These are phyloP conservation scores for Cerceris rybyensis DNA, from an alignment of 2,888 invertebrate genomes.

Conservation along the genomic window DNA sequence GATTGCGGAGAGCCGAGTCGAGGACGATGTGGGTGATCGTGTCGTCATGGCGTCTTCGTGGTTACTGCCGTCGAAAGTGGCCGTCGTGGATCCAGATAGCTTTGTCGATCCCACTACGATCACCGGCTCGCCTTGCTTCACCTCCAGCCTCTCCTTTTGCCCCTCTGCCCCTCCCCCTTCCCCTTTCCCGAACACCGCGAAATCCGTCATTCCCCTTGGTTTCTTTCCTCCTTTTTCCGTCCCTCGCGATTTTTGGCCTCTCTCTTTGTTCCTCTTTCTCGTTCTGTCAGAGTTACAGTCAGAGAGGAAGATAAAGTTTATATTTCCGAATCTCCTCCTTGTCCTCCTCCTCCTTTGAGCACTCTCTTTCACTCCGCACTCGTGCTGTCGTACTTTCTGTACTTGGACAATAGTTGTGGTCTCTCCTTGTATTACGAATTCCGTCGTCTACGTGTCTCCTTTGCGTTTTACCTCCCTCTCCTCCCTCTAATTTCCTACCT, in stretches of 20 bases:
- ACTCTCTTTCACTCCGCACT: too few species aligned
- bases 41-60: slow-evolving; percentile 80
- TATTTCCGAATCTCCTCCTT: too few species aligned
- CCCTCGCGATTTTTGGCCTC: slow-evolving; percentile 9
- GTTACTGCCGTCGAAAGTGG: slow-evolving; percentile 79
- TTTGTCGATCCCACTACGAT: slow-evolving; percentile 74
- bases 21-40: slow-evolving; percentile 76
- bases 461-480: too few species aligned
- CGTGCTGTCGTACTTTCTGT: too few species aligned
- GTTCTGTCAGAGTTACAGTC: neutral
- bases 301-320: neutral
- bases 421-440: too few species aligned
- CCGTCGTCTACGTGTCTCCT: too few species aligned
- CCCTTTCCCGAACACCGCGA: neutral
- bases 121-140: slow-evolving; percentile 70
- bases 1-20: slow-evolving; percentile 67
- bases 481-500: too few species aligned
- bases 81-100: slow-evolving; percentile 75
- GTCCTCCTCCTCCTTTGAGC: too few species aligned
- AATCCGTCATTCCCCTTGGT: slow-evolving; percentile 23
- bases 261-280: slow-evolving; percentile 2
- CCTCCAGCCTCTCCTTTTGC: slow-evolving; percentile 30
- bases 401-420: too few species aligned
- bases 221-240: slow-evolving; percentile 17
- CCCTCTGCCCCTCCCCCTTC: slow-evolving; percentile 28